Percentiles rank a stretch among this genome's conserved stretches.
phyloP scores from a whole-genome alignment of 2,113 vertebrate genomes.

The Gulo gulo region DNA sequence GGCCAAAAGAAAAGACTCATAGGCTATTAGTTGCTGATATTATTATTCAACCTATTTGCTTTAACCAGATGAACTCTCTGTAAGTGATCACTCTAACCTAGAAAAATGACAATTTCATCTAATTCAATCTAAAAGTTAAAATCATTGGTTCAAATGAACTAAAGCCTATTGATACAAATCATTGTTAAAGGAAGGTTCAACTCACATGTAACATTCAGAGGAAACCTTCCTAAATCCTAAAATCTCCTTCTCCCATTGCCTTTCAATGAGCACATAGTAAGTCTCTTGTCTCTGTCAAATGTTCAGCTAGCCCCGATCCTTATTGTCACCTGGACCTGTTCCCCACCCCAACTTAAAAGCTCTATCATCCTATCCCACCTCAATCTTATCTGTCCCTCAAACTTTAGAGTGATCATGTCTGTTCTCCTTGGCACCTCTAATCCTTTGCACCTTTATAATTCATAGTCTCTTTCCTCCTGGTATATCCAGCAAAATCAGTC shows the following conservation, averaged over 20 bases:
- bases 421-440: neutral
- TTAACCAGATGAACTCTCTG: neutral
- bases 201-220: neutral
- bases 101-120: neutral
- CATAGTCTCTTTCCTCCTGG: neutral
- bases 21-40: neutral
- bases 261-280: neutral
- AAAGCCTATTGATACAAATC: neutral
- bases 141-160: neutral
- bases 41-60: neutral
- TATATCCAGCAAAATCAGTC: neutral
- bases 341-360: neutral
- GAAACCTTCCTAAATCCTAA: neutral
- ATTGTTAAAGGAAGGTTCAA: neutral
- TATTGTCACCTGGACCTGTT: neutral
- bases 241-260: neutral
- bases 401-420: neutral
- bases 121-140: neutral
- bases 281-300: neutral
- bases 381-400: neutral
- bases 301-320: neutral
- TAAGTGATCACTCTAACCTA: neutral
- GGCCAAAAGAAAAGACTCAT: neutral
- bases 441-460: neutral
- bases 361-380: neutral